Evolutionary conservation across 2,797 vertebrate genomes (phyloP), one percentile per base, ranked within the genome.

Genomic region (Sebastes melanostomus): DNA sequence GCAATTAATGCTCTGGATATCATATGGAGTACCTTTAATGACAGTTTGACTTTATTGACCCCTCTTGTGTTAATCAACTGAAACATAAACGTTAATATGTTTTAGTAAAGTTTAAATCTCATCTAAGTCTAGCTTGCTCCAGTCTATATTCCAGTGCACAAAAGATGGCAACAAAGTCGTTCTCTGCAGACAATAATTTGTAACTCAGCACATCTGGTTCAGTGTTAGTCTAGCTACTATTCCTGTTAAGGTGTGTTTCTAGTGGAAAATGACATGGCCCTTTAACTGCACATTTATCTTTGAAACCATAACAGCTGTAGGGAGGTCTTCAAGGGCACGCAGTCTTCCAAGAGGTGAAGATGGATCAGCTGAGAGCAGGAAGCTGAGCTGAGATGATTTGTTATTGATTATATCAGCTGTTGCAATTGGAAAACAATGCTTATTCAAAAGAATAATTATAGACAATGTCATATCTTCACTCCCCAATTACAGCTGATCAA

Each of bases 341-440:
- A 61, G 54, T 83, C 77, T 77, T 77, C 77, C 24, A 58, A n/a
- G 72, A 78, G 65, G 63, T 56, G 67, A n/a, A n/a, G 20, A 80
- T 85, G 60, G 77, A 82, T 78, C 22, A 70, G 14, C 32, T 80
- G 25, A 71, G 61, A 81, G 71, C 61, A n/a, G 42, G 65, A 65
- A 71, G 63, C 70, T 69, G 22, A 73, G 25, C 61, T 81, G 52
- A 75, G 72, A 69, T 60, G 22, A 70, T 78, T 76, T 78, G 25
- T 60, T 59, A 74, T 70, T 72, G 72, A 82, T 74, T 63, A 38
- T 65, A 84, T 82, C 70, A 72, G 74, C 54, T 75, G 25, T 20
- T 60, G 61, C 60, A 76, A 70, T 78, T 76, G 83, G 22, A 81
- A 83, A 72, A 78, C 72, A 81, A 70, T 66, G 46, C 42, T 34